A percentile compares a stretch with the other conserved stretches of the same genome.
phyloP scores from a whole-genome alignment of 1,140 invertebrate species.

The Aradophagus sp. region DNA sequence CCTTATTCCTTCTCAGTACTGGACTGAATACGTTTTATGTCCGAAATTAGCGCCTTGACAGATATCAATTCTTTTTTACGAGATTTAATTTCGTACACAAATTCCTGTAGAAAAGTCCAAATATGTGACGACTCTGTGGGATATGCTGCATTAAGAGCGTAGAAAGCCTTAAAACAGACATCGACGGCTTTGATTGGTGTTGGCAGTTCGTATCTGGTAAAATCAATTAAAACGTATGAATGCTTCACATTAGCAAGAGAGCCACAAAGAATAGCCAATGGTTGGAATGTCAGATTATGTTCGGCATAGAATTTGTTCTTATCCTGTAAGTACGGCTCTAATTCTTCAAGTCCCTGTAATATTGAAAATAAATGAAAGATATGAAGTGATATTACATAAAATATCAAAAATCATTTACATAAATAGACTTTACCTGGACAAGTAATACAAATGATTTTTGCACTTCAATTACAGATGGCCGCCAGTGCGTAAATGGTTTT shows the following conservation, averaged over 20 bases:
- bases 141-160: constrained; percentile 10
- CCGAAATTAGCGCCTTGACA: constrained; percentile 10
- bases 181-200: constrained; percentile 8
- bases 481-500: constrained; percentile 4
- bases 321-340: constrained; percentile 4
- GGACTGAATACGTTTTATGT: constrained; percentile 4
- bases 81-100: constrained; percentile 14
- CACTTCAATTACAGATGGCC: not conserved
- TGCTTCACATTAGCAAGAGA: constrained; percentile 1
- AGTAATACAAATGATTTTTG: constrained; percentile 7
- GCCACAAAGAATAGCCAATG: constrained; percentile 3
- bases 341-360: constrained; percentile 7
- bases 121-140: constrained; percentile 4
- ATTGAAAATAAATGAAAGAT: not conserved
- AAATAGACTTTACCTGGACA: constrained; percentile 3
- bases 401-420: constrained; percentile 4
- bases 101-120: constrained; percentile 15
- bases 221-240: constrained; percentile 9
- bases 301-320: not conserved
- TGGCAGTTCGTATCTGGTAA: constrained; percentile 7
- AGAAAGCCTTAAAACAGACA: constrained; percentile 11
- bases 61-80: constrained; percentile 2
- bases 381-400: no score
- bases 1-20: no score
- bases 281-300: constrained; percentile 8